Evolutionary conservation across 1,140 invertebrate genomes (phyloP), one percentile per base, ranked within the genome.

Genomic region (Cataglyphis hispanica): DNA sequence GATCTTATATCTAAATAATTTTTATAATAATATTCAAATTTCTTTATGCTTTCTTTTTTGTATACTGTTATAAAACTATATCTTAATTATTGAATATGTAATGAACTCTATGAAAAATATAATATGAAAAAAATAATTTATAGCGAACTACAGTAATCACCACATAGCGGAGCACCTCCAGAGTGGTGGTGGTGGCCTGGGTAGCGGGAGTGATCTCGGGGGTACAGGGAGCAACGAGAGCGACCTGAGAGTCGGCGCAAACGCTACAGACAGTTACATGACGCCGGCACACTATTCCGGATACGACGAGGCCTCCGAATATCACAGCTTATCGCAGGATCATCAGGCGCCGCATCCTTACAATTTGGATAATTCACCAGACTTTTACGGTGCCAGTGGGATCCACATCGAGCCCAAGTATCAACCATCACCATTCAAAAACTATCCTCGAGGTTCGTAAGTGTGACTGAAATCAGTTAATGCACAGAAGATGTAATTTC

Each of bases 371-470:
- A 96, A 95, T 88, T 97, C 96, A 90, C 97, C 97, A 61, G 97
- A 98, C 90, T 98, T 98, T 90, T 98, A 98, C 87, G 95, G 96
- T 88, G 89, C 94, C 66, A 95, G 93, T 75, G 94, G 94, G 46
- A 96, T 96, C 66, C 96, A 95, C 69, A 94, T 97, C 88, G 97
- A 97, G 91, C 95, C 96, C 85, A 97, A 97, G 90, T 97, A 97
- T 93, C 96, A 97, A 90, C 96, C 96, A 13, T 95, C 96, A 90
- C 94, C 95, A 60, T 96, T 96, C 90, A 97, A 97, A 94, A 96
- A 95, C 89, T 97, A 97, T 92, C 95, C 96, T 56, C 95, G 97
- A 96, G 96, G 97, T 97, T 89, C 89, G 43, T 85, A 64, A 27
- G 7, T 8, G 10, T 7, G 10, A 19, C 1, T 34, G 31, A 40